Evolutionary conservation across 2,888 invertebrate genomes (phyloP).

Genomic region (Calameuta filiformis): DNA sequence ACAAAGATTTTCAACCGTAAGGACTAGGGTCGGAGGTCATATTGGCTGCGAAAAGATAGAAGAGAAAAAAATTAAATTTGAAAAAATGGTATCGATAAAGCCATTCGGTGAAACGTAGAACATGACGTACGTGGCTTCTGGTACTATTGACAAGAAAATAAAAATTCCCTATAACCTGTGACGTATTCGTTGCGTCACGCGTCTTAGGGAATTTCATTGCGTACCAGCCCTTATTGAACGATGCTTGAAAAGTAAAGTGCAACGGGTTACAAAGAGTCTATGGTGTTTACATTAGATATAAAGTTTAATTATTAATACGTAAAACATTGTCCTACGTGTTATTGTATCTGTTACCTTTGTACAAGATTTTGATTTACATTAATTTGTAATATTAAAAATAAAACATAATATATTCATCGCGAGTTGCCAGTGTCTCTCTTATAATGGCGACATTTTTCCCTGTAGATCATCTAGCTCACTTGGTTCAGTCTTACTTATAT

Average conservation of each 20-base stretch:
- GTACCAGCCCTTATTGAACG: background rate
- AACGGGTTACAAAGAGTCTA: background rate
- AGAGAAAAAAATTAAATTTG: background rate
- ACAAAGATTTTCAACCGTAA: background rate
- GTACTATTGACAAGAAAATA: background rate
- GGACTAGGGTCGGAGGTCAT: background rate
- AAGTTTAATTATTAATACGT: slow-evolving; percentile 5
- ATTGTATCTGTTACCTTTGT: slow-evolving; percentile 21
- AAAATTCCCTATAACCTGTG: background rate
- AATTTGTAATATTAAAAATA: slow-evolving; percentile 22
- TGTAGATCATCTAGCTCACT: background rate
- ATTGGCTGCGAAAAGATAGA: background rate
- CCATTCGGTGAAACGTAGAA: background rate
- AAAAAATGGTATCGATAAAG: background rate
- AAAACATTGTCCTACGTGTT: slow-evolving; percentile 5
- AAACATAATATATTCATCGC: slow-evolving; percentile 25
- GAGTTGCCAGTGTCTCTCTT: background rate
- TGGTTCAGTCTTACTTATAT: background rate
- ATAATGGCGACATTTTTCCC: slow-evolving; percentile 3
- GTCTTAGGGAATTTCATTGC: background rate
- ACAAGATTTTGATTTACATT: slow-evolving; percentile 23
- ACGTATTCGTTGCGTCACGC: background rate
- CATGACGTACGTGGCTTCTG: background rate
- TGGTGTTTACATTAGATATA: background rate
- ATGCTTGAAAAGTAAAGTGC: background rate